Conservation (phyloP, 2,888 invertebrate genomes). For the Abrostola triplasia region DNA sequence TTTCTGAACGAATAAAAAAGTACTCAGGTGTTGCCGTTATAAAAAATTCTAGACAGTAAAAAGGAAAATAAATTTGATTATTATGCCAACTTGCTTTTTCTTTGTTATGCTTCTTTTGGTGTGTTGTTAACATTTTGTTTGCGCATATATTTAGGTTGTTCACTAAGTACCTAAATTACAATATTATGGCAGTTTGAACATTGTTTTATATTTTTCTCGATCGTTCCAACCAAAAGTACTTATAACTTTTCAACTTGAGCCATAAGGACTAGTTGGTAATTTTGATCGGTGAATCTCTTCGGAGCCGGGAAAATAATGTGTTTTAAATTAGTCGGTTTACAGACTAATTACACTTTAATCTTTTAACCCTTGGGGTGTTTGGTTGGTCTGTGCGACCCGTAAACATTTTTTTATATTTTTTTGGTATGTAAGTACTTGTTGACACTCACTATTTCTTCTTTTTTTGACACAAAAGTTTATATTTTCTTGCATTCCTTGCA, state of each 20-base stretch:
- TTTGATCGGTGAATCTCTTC: slow-evolving; percentile 1
- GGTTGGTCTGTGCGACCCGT: no score
- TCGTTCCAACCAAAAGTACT: slow-evolving; percentile 6
- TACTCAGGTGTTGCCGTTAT: slow-evolving; percentile 31
- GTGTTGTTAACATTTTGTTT: slow-evolving; percentile 28
- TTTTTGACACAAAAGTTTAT: no score
- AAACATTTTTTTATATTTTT: no score
- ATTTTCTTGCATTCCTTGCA: no score
- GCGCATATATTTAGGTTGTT: slow-evolving; percentile 32
- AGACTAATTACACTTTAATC: background rate
- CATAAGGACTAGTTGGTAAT: slow-evolving; percentile 4
- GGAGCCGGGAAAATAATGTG: background rate
- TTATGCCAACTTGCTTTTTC: slow-evolving; percentile 18
- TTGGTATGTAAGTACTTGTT: no score
- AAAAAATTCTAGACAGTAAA: slow-evolving; percentile 33
- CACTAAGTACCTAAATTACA: slow-evolving; percentile 26
- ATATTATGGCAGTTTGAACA: slow-evolving; percentile 39
- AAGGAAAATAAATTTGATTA: slow-evolving; percentile 31
- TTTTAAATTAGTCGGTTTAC: background rate
- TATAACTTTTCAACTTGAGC: slow-evolving; percentile 3
- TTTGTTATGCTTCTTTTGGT: slow-evolving; percentile 21
- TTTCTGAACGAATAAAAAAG: slow-evolving; percentile 26
- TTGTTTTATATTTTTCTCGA: slow-evolving; percentile 30
- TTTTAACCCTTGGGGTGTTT: background rate
- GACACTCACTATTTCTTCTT: no score